phyloP scores from a whole-genome alignment of 2,888 invertebrate species.

The Diogma glabrata region DNA sequence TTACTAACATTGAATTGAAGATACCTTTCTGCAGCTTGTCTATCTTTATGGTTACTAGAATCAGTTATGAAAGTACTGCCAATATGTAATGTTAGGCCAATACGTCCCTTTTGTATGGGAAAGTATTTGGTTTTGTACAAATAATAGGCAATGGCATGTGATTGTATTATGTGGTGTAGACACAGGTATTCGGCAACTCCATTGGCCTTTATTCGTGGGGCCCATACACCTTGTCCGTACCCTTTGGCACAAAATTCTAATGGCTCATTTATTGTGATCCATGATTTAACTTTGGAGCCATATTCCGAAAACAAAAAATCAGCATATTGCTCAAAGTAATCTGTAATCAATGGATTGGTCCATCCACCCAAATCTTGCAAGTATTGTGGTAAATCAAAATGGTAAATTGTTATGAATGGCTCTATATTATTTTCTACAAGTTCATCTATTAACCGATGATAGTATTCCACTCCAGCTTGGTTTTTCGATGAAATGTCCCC shows the following conservation, averaged over 20 bases:
- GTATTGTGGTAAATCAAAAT: slow-evolving; percentile 43
- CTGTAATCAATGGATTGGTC: slow-evolving; percentile 33
- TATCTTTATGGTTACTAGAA: slow-evolving; percentile 16
- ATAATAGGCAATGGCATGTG: slow-evolving; percentile 40
- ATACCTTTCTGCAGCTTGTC: slow-evolving; percentile 10
- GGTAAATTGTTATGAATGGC: slow-evolving; percentile 47
- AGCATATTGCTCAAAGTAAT: slow-evolving; percentile 41
- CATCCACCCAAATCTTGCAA: slow-evolving; percentile 45
- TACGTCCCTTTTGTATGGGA: slow-evolving; percentile 22
- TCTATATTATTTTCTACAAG: slow-evolving; percentile 36
- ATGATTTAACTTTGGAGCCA: slow-evolving; percentile 42
- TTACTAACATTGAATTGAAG: no score
- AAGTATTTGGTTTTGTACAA: slow-evolving; percentile 29
- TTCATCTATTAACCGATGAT: slow-evolving; percentile 1
- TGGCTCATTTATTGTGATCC: slow-evolving; percentile 50
- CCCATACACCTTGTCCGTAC: slow-evolving; percentile 36
- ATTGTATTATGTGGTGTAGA: slow-evolving; percentile 38
- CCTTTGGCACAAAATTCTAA: slow-evolving; percentile 35
- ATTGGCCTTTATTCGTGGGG: slow-evolving; percentile 29
- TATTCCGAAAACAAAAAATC: slow-evolving; percentile 35
- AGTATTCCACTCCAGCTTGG: no score
- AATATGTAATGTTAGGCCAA: slow-evolving; percentile 26
- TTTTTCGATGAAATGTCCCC: no score
- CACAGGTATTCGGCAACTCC: slow-evolving; percentile 41
- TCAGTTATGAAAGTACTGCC: slow-evolving; percentile 23